Base-by-base conservation (phyloP, 2,888 invertebrate species). In the Empis stercorea region DNA sequence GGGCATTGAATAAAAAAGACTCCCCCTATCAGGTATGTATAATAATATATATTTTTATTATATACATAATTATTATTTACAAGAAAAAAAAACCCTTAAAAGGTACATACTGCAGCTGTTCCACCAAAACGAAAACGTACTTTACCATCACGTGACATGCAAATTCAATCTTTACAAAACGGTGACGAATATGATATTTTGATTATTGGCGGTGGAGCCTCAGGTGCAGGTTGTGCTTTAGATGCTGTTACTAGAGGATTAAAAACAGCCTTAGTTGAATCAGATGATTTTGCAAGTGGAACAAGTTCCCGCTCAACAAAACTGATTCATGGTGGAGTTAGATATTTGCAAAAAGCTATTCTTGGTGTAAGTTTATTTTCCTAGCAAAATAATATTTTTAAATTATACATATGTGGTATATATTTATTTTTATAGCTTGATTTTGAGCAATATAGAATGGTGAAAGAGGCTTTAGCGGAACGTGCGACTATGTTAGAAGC, bases 291-390 rank as follows among this genome's bases (percentile, higher is more conserved):
- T 72, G 87, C 95, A 4, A 92, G 95, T 53, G 99, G 99, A 39
- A 83, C 83, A 3, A 94, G 94, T 16, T 94, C 94, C 50, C 78
- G 96, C 47, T 93, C 93, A 62, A 99, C 99, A 0, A 99, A 99
- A 71, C 76, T 99, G 15, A 95, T 99, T 61, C 99, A 99, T 67
- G 99, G 99, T 7, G 99, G 99, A 45, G 97, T 99, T 2, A 78
- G 99, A 42, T 96, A 96, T 67, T 75, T 99, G 44, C 96, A 99
- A 70, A 97, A 97, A 63, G 99, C 99, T 10, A 93, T 99, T 56
- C 78, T 99, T 77, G 68, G 68, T 53, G 68, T 68, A 62, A 63
- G 62, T 60, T 16, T n/a, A 2, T 20, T 17, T 39, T 17, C 3
- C 4, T 39, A 20, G 4, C 16, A 39, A 17, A 44, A 54, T 52